A percentile compares a stretch with the other conserved stretches of the same genome.
phyloP scores from a whole-genome alignment of 53 echinoderm and acorn worm genomes.

The Paelopatides confundens region DNA sequence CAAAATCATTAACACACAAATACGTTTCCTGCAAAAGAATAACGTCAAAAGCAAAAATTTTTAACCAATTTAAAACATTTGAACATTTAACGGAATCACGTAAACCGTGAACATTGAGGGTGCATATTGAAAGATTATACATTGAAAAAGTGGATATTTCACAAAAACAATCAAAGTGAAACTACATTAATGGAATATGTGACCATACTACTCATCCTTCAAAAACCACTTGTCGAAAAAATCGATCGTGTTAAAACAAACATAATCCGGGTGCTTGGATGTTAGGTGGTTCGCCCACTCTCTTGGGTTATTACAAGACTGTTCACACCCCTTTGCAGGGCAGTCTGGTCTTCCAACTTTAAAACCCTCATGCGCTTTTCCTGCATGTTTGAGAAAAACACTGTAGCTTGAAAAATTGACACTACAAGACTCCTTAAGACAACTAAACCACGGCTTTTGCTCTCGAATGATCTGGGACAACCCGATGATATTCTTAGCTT shows the following conservation, averaged over 20 bases:
- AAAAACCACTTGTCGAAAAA: slow-evolving; percentile 36
- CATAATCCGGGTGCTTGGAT: background rate
- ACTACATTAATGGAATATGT: too few relatives aligned
- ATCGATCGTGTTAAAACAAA: background rate
- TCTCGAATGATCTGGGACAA: background rate
- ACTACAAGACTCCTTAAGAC: background rate
- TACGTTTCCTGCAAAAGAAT: slow-evolving; percentile 50
- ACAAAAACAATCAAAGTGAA: background rate
- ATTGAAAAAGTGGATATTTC: background rate
- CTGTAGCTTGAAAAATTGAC: background rate
- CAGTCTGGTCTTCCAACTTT: background rate
- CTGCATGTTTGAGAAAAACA: background rate
- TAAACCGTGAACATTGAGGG: slow-evolving; percentile 8
- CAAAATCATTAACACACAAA: slow-evolving; percentile 21
- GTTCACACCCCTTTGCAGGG: slow-evolving; percentile 3
- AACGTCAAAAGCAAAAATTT: slow-evolving; percentile 28
- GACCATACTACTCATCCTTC: background rate
- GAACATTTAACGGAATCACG: too few relatives aligned
- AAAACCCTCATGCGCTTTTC: background rate
- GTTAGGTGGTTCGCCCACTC: slow-evolving; percentile 2
- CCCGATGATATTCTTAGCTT: background rate
- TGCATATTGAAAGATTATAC: background rate
- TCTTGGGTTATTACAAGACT: background rate
- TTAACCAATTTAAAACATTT: too few relatives aligned
- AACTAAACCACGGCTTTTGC: background rate